Evolutionary conservation across 2,888 invertebrate species (phyloP), one percentile per base, ranked within the genome.

Genomic region (Coelogynopora nodosa): DNA sequence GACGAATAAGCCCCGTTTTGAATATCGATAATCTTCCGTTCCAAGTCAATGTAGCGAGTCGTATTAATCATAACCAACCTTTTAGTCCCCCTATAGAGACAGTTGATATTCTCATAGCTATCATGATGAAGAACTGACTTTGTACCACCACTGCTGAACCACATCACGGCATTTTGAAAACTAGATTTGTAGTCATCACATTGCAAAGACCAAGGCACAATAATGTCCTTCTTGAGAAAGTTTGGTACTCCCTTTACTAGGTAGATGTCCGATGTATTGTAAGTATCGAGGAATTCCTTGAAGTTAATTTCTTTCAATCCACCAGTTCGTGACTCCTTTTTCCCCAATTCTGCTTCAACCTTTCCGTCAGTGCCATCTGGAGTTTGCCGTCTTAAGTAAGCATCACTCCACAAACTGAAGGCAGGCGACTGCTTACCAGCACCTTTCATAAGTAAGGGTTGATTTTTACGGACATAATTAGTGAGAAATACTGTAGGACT

Each of bases 91-190:
- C 90, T 88, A 31, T 89, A 90, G 23, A 91, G 85, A 88, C 92
- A 92, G 88, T 91, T 91, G 86, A 92, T 90, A 88, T 92, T 92
- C 84, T 91, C 91, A 18, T 90, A 90, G 49, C 89, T 88, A 87
- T 92, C 92, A 5, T 90, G 90, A 88, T 92, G 92, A 0, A 91
- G 89, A 18, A 92, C 91, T n/a, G 91, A 91, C 67, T 90, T 90
- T 0, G 92, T 92, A 0, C 91, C 91, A 2, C 92, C 92, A 88
- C 91, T 91, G 88, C 91, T 91, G 88, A 90, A 90, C 91, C 91
- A 92, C 90, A 91, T 90, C 27, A 91, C 88, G 90, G 30, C 49
- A 67, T 87, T 83, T 0, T 67, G 26, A 26, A 88, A 27, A 27
- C 67, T 82, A 30, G 74, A 30, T 23, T 86, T 23, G 18, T 81